phyloP scores from a whole-genome alignment of 1,140 invertebrate species.

The Ectropis grisescens region DNA sequence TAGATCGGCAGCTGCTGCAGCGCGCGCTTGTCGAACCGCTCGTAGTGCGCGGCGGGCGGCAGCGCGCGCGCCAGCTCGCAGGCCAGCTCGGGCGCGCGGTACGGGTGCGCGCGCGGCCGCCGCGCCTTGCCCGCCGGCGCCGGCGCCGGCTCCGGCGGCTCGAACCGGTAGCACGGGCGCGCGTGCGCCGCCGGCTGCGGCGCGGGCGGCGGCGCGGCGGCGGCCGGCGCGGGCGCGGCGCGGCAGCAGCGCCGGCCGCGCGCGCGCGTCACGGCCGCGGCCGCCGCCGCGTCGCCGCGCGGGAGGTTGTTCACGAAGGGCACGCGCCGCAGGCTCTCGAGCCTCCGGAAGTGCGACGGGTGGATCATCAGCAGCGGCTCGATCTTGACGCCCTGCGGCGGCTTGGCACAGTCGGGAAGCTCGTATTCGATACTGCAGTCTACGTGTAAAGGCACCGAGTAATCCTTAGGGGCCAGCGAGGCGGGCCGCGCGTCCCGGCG shows the following conservation, averaged over 20 bases:
- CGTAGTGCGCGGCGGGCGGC: constrained; percentile 50
- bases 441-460: constrained; percentile 82
- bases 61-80: constrained; percentile 51
- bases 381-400: constrained; percentile 78
- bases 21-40: constrained; percentile 61
- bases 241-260: constrained; percentile 23
- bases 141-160: constrained; percentile 23
- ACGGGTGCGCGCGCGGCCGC: constrained; percentile 50
- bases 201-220: constrained; percentile 14
- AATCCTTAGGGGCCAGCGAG: constrained; percentile 74
- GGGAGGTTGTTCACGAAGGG: constrained; percentile 74
- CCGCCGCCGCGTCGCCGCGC: constrained; percentile 20
- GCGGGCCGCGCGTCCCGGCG: constrained; percentile 32
- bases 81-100: constrained; percentile 50
- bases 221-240: constrained; percentile 18
- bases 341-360: constrained; percentile 86
- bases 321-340: constrained; percentile 81
- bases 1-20: constrained; percentile 64
- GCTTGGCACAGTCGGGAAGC: constrained; percentile 82
- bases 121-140: constrained; percentile 28
- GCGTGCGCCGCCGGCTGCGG: constrained; percentile 22
- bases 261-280: not conserved
- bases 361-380: constrained; percentile 86
- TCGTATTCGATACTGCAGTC: constrained; percentile 89
- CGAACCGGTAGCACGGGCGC: constrained; percentile 30